Percentiles rank a stretch among this genome's conserved stretches.
phyloP scores from a whole-genome alignment of 2,113 vertebrate genomes.

The Poeciliopsis turrubarensis region DNA sequence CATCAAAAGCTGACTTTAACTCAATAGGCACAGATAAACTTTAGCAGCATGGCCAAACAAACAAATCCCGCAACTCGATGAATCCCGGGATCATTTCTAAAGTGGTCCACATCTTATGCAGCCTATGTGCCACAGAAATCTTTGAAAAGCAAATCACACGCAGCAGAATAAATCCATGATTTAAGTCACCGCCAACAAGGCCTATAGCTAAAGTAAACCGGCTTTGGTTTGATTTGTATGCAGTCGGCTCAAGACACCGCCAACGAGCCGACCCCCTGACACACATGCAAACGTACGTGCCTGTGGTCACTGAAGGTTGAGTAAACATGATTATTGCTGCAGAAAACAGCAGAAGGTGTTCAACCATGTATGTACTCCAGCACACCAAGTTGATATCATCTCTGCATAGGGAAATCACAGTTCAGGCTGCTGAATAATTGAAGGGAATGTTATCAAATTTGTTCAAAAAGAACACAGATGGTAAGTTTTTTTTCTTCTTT shows the following conservation, averaged over 20 bases:
- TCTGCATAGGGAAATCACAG: neutral
- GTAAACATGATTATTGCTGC: constrained; percentile 46
- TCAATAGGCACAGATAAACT: neutral
- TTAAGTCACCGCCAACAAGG: constrained; percentile 17
- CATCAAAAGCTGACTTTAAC: neutral
- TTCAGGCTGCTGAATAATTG: neutral
- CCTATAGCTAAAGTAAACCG: constrained; percentile 22
- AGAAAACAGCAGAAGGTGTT: neutral
- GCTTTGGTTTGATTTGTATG: constrained; percentile 19
- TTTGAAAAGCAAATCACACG: constrained; percentile 20
- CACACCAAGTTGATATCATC: neutral
- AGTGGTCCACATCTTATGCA: constrained; percentile 1
- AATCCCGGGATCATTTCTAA: neutral
- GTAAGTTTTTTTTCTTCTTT: constrained; percentile 34
- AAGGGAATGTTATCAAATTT: constrained; percentile 10
- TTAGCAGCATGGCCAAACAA: neutral
- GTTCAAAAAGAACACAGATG: constrained; percentile 8
- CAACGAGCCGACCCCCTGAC: constrained; percentile 19
- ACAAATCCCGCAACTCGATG: neutral
- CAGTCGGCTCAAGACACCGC: constrained; percentile 25
- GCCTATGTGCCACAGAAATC: constrained; percentile 12
- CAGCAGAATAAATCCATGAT: constrained; percentile 8
- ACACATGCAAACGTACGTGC: neutral
- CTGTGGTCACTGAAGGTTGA: constrained; percentile 31
- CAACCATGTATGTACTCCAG: neutral